These are phyloP conservation scores for Pissodes strobi DNA, from an alignment of 1,140 invertebrate species.

Conservation along the genomic window DNA sequence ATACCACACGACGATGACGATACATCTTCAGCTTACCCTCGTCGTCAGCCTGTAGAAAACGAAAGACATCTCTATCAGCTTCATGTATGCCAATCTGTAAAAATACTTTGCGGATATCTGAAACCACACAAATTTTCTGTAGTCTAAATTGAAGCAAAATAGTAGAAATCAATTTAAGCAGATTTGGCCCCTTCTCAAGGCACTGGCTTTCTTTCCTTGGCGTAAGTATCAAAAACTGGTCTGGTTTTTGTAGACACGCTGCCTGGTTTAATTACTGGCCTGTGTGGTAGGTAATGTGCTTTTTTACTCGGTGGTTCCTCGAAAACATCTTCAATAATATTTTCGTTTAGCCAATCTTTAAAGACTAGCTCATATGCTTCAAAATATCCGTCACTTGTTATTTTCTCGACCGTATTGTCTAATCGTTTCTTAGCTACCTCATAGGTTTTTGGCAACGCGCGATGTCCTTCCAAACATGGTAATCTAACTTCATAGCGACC, in stretches of 20 bases:
- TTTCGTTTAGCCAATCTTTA: too few relatives aligned
- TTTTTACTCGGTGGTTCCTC: neutral
- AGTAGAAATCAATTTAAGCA: slow-evolving; percentile 54
- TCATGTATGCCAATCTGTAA: slow-evolving; percentile 49
- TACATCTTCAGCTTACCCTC: slow-evolving; percentile 14
- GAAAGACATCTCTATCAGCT: slow-evolving; percentile 47
- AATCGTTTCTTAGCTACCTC: too few relatives aligned
- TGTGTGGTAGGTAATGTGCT: too few relatives aligned
- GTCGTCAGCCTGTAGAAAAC: slow-evolving; percentile 52
- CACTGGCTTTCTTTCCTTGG: slow-evolving; percentile 37
- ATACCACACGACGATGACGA: slow-evolving; percentile 43
- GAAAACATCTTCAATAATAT: too few relatives aligned
- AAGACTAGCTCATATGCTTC: too few relatives aligned
- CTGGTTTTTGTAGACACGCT: slow-evolving; percentile 26
- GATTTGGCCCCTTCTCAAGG: slow-evolving; percentile 49
- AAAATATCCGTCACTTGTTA: too few relatives aligned
- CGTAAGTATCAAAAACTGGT: slow-evolving; percentile 27
- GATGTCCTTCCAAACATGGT: neutral
- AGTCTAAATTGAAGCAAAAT: slow-evolving; percentile 54
- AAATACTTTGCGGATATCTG: slow-evolving; percentile 57
- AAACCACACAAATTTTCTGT: slow-evolving; percentile 49
- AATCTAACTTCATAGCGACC: slow-evolving; percentile 26
- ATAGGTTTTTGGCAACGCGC: neutral
- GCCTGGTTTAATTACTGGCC: too few relatives aligned
- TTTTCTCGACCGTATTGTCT: too few relatives aligned